Evolutionary conservation across 2,113 vertebrate species (phyloP).

Genomic region (Gambusia holbrooki): DNA sequence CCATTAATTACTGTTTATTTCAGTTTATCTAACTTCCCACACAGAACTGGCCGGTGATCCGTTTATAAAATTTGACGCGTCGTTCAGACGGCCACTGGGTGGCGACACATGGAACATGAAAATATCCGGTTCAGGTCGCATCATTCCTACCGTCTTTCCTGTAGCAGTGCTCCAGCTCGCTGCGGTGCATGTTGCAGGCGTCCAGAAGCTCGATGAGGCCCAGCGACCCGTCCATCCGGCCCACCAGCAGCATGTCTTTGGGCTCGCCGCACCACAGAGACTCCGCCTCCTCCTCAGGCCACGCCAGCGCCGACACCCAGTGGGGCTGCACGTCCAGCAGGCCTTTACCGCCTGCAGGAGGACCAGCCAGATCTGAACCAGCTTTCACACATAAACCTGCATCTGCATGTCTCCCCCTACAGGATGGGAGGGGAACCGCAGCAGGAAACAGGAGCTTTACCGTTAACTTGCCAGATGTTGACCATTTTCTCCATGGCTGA

Average conservation of each 20-base stretch:
- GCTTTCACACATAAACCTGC: too few relatives aligned
- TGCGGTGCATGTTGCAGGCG: conserved; percentile 85
- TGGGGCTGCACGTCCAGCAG: conserved; percentile 92
- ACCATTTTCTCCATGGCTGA: conserved; percentile 94
- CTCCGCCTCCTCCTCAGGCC: conserved; percentile 87
- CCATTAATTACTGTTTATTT: too few relatives aligned
- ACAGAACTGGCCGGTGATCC: too few relatives aligned
- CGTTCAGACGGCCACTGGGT: too few relatives aligned
- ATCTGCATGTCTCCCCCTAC: too few relatives aligned
- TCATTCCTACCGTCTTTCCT: conserved; percentile 87
- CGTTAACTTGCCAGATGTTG: conserved; percentile 98
- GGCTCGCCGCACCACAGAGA: conserved; percentile 87
- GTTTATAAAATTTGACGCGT: too few relatives aligned
- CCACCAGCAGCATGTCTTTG: conserved; percentile 90
- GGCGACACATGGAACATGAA: too few relatives aligned
- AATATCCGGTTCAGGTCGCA: too few relatives aligned
- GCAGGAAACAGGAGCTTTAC: conserved; percentile 69
- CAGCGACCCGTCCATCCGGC: conserved; percentile 94
- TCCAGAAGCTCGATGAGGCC: conserved; percentile 93
- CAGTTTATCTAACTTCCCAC: too few relatives aligned
- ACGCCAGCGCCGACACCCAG: conserved; percentile 93
- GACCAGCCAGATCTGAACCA: background rate
- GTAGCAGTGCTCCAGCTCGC: conserved; percentile 94
- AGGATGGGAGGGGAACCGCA: too few relatives aligned
- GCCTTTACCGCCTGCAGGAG: conserved; percentile 87